Evolutionary conservation across 2,888 invertebrate species (phyloP), one percentile per base, ranked within the genome.

Genomic region (Stratiomys singularior): DNA sequence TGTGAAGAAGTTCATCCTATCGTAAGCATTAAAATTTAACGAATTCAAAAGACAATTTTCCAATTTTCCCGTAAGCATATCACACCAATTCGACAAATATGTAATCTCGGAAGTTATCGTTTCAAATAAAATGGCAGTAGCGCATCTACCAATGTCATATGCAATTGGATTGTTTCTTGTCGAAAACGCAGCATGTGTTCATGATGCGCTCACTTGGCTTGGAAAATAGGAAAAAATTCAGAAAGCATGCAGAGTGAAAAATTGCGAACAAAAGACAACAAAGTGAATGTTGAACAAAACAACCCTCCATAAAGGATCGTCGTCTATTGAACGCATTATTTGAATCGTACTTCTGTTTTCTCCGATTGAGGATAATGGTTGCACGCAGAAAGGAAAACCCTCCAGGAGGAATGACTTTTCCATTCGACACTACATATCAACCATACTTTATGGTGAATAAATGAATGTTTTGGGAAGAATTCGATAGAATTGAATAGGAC

Each of bases 161-260:
- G 74, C 74, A 74, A 74, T 74, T 74, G 60, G 58, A 37, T 37
- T 37, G 3, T 37, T 37, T 37, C 9, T 74, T 74, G 47, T 37
- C 30, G 44, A 74, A 74, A 74, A 74, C 74, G 58, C 74, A 74
- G 74, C 74, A 74, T 60, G 74, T 58, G 69, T 69, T 69, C 69
- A 15, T 64, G 11, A 23, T 13, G 28, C 25, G 2, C 2, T 13
- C 11, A 9, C 27, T 9, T 18, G 52, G 28, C 71, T 52, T 18
- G 56, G 27, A 72, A 52, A 60, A 60, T 74, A 21, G 23, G 15
- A 60, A 74, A n/a, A 74, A 74, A 74, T 30, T 15, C 74, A 58
- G 60, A 74, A 74, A 23, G 60, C 71, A 74, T 74, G 60, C 74
- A 15, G 74, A 60, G 74, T 74, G 74, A 74, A 74, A 74, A 74